Base-by-base conservation (phyloP, 2,797 vertebrate species). In the Oreochromis grahami region DNA sequence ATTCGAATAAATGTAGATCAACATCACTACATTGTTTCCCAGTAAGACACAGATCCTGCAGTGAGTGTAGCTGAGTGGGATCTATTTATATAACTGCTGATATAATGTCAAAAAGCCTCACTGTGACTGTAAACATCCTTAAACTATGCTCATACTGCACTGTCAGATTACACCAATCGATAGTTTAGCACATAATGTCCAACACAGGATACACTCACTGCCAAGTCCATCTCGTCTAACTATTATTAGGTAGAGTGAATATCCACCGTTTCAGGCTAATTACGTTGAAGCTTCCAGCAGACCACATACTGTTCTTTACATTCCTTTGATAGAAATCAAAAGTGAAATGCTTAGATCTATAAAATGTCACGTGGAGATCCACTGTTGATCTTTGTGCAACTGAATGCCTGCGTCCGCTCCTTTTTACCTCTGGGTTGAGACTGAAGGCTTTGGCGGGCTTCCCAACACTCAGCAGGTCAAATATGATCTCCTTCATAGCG, bases 401-500 rank as follows among this genome's bases (percentile, higher is more conserved):
- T 52, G 65, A 82, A 79, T 81, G 76, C 77, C 76, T 81, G 78
- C 53, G 77, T 83, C 5, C 53, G 5, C 70, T 84, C 60, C 85
- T 53, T 38, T 84, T 93, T 95, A 97, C 96, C 97, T 97, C 97
- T 60, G 96, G 97, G 91, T 97, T 97, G 83, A 97, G 96, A 92
- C 97, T 97, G 93, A 97, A 97, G 26, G 97, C 97, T 93, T 97
- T 97, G 88, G 96, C 94, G 76, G 97, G 96, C 86, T 97, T 97
- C 83, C 97, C 97, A 58, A 97, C 97, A 83, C 96, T 96, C 74
- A 97, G 92, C 83, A 97, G 94, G 89, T 97, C 97, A 93, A 96
- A 97, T 90, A 97, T 97, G 87, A 97, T 97, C 92, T 97, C 97
- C 84, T 97, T 97, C 97, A 97, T 97, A 11, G 97, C 96, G 68